Conservation (phyloP, 2,113 vertebrate genomes). For the Lophura nycthemera region DNA sequence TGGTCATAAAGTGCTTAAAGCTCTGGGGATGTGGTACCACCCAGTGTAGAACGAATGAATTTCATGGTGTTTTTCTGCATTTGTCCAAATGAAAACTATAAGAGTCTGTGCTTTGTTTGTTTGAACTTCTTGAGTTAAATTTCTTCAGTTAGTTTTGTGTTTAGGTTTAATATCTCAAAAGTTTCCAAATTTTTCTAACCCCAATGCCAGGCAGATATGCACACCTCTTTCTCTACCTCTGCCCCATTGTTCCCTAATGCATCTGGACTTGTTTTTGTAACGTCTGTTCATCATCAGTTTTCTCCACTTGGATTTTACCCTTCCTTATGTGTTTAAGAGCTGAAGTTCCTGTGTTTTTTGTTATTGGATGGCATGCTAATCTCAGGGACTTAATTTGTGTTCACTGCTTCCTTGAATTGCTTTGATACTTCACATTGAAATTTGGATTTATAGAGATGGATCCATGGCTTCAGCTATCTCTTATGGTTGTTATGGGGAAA, state of each 20-base stretch:
- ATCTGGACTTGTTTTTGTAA: not conserved
- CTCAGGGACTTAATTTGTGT: not conserved
- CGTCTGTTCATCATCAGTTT: not conserved
- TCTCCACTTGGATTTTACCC: not conserved
- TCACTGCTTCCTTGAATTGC: not conserved
- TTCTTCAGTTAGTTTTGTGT: conserved; percentile 49
- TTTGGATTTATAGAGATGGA: not conserved
- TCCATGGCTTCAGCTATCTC: not conserved
- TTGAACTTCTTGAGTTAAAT: conserved; percentile 47
- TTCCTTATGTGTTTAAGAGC: not conserved
- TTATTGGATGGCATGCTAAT: not conserved
- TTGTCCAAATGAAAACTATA: conserved; percentile 73
- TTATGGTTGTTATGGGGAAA: not conserved
- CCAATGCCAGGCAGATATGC: not conserved
- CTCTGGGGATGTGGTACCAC: conserved; percentile 64
- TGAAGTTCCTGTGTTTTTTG: fast-evolving
- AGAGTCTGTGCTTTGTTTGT: conserved; percentile 23
- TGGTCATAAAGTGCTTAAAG: conserved; percentile 50
- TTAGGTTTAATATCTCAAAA: conserved; percentile 12
- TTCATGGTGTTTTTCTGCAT: conserved; percentile 73
- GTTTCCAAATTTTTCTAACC: not conserved
- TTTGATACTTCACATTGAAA: not conserved
- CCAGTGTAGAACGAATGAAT: conserved; percentile 76
- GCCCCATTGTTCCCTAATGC: not conserved
- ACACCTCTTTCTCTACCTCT: not conserved